Evolutionary conservation across 2,797 vertebrate species (phyloP), one percentile per base, ranked within the genome.

Genomic region (Enteromius treurensis): DNA sequence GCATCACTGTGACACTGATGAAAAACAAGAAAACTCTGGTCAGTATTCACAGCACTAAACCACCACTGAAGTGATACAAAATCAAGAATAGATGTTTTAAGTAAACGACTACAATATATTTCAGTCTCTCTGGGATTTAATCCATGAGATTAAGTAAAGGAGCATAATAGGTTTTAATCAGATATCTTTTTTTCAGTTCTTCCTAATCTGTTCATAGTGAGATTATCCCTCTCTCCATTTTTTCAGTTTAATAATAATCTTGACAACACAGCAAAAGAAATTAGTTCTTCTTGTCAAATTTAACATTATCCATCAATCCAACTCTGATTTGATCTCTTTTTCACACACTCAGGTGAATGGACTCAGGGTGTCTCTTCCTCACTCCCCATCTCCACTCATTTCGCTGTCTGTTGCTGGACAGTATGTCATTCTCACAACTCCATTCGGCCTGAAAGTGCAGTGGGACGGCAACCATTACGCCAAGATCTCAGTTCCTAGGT

Each of bases 381-480:
- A 95, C 86, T 92, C 89, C 9, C 92, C 94, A 21, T 93, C 93
- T 40, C 89, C 91, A 1, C 90, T 90, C 8, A 84, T 94, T 53
- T 90, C 92, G 21, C 17, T 96, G 76, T 88, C 89, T 51, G 86
- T 92, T 7, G 93, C 95, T 0, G 95, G 96, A 9, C 93, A 94
- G 85, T 96, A 94, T 82, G 53, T 96, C 87, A 95, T 91, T 58
- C 78, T 96, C 83, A 90, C 92, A 85, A 96, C 94, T 0, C 0
- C 89, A 0, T 95, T 96, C 3, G 95, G 95, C 13, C 91, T 96
- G n/a, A 79, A 40, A 21, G 93, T 96, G 40, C 93, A 93, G 75
- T 96, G 95, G 95, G 95, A 96, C 11, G 95, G 95, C 40, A 94
- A 95, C 85, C 95, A 95, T 89, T 92, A 95, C 17, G 93, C 94